Conservation (phyloP, 2,797 vertebrate species). For the Rhabdomys pumilio region DNA sequence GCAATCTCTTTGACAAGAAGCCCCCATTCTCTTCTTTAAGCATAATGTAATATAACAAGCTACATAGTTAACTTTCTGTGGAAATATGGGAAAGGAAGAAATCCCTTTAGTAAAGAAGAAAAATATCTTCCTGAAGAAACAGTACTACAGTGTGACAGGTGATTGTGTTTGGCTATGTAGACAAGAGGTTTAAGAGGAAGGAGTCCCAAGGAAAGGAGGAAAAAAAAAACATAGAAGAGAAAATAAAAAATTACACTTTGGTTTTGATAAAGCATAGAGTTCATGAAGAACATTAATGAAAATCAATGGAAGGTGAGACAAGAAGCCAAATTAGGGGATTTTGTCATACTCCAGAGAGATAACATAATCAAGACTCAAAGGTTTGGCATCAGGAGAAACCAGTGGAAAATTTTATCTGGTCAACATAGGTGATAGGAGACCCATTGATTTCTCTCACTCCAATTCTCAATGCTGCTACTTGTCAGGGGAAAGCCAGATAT, state of each 20-base stretch:
- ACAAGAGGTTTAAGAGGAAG: background rate
- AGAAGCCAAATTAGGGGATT: background rate
- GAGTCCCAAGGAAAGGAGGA: conserved; percentile 15
- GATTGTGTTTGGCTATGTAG: background rate
- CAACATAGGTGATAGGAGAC: background rate
- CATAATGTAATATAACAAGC: background rate
- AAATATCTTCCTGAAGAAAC: background rate
- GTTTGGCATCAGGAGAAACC: background rate
- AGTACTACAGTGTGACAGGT: background rate
- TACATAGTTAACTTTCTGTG: background rate
- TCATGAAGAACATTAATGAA: conserved; percentile 7
- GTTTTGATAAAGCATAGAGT: background rate
- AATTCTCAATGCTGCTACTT: background rate
- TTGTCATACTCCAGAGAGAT: background rate
- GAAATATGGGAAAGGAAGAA: background rate
- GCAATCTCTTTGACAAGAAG: background rate
- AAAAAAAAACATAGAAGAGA: background rate
- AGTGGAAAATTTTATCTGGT: background rate
- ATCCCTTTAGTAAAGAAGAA: background rate
- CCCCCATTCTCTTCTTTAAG: background rate
- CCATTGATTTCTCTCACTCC: background rate
- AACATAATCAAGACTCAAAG: conserved; percentile 9
- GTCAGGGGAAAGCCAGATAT: background rate
- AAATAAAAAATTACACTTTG: background rate
- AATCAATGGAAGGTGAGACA: conserved; percentile 8